Conservation (phyloP, 2,888 invertebrate species). For the Formica aserva region DNA sequence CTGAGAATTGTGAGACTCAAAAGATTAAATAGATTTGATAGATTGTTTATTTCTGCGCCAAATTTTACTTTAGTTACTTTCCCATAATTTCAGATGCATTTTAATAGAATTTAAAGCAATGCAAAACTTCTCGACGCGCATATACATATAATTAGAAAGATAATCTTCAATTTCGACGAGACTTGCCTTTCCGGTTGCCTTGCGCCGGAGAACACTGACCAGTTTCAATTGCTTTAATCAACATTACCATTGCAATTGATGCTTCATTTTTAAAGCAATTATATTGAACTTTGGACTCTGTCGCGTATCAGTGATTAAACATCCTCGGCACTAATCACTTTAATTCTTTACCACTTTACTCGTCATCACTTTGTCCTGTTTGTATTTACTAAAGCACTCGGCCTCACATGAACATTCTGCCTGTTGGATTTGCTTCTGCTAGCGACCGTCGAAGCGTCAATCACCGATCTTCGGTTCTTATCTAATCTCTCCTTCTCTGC, state of each 20-base stretch:
- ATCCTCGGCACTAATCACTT: conserved; percentile 42
- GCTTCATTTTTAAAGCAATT: conserved; percentile 46
- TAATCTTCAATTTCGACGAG: conserved; percentile 1
- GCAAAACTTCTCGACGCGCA: conserved; percentile 14
- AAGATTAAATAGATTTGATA: neutral
- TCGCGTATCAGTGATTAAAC: conserved; percentile 37
- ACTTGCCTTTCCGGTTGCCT: neutral
- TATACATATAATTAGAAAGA: conserved; percentile 19
- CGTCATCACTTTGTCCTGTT: conserved; percentile 72
- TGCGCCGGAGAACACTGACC: neutral
- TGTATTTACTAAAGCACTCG: conserved; percentile 64
- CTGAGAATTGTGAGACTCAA: neutral
- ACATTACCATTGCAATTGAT: neutral
- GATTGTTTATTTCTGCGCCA: neutral
- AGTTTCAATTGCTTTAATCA: neutral
- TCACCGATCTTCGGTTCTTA: conserved; percentile 73
- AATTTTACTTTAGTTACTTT: neutral
- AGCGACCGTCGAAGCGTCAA: conserved; percentile 74
- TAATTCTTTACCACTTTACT: conserved; percentile 68
- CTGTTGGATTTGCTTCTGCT: conserved; percentile 77
- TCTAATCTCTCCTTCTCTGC: conserved; percentile 55
- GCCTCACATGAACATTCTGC: conserved; percentile 74
- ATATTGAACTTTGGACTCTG: conserved; percentile 61
- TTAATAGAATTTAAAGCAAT: neutral
- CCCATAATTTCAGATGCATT: neutral